These are phyloP conservation scores for Camponotus floridanus DNA, from an alignment of 1,140 invertebrate genomes.

Conservation along the genomic window DNA sequence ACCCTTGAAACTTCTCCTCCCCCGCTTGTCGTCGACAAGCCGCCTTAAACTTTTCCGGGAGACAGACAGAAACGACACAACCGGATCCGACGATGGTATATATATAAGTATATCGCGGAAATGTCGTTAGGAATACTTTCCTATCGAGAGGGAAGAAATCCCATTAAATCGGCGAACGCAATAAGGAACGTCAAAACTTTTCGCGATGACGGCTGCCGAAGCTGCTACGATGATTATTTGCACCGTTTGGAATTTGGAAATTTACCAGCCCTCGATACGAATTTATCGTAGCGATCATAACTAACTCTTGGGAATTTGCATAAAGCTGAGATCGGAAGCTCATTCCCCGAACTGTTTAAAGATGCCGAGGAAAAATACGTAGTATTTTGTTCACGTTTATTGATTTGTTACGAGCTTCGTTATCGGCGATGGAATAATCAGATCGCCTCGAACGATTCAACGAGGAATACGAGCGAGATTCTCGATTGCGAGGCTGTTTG, in stretches of 20 bases:
- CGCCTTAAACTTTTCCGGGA: conserved; percentile 36
- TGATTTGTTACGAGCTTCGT: conserved; percentile 30
- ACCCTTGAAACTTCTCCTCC: conserved; percentile 16
- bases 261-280: not conserved
- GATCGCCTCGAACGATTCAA: not conserved
- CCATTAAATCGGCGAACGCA: conserved; percentile 45
- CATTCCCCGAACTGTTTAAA: not conserved
- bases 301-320: conserved; percentile 11
- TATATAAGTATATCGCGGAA: conserved; percentile 24
- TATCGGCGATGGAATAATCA: conserved; percentile 28
- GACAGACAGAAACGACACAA: conserved; percentile 24
- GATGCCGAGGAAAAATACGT: conserved; percentile 1
- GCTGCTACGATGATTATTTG: conserved; percentile 24
- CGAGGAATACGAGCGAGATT: not conserved
- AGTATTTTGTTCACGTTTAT: conserved; percentile 6
- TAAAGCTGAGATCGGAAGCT: not conserved
- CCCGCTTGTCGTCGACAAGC: not conserved
- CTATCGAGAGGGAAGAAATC: not conserved
- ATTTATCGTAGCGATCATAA: conserved; percentile 37
- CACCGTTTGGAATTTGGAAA: conserved; percentile 34
- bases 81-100: conserved; percentile 30
- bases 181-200: conserved; percentile 39
- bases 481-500: not conserved
- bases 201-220: not conserved
- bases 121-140: conserved; percentile 51